Evolutionary conservation across 2,113 vertebrate genomes (phyloP).

Genomic region (Cyprinus carpio): DNA sequence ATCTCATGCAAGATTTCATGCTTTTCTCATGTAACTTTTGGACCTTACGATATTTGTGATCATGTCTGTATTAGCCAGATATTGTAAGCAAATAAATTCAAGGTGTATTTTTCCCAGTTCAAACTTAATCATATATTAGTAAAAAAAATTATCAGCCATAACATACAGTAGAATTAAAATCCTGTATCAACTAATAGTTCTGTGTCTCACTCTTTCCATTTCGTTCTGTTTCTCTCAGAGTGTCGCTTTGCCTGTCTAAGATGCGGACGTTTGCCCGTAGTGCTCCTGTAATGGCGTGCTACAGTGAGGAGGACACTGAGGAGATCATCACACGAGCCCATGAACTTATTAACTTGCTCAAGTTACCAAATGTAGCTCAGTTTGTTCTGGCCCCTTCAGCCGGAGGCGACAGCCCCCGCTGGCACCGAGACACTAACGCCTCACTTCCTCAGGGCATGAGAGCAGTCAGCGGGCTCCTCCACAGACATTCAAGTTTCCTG

Average conservation of each 20-base stretch:
- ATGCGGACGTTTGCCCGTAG: slow-evolving; percentile 80
- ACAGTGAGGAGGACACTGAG: slow-evolving; percentile 75
- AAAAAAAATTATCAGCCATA: not conserved
- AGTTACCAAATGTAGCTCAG: slow-evolving; percentile 90
- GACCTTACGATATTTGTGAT: too few relatives aligned
- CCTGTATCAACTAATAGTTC: not conserved
- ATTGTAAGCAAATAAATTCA: too few relatives aligned
- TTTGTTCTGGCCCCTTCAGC: slow-evolving; percentile 81
- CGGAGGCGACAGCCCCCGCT: slow-evolving; percentile 68
- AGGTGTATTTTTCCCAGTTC: too few relatives aligned
- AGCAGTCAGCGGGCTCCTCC: slow-evolving; percentile 79
- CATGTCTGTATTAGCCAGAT: too few relatives aligned
- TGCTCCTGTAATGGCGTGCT: slow-evolving; percentile 67
- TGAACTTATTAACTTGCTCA: slow-evolving; percentile 88
- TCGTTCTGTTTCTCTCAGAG: slow-evolving; percentile 68
- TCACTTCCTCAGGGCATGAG: slow-evolving; percentile 81
- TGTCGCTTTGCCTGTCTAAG: slow-evolving; percentile 91
- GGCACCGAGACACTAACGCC: slow-evolving; percentile 82
- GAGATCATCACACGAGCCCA: slow-evolving; percentile 82
- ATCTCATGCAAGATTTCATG: too few relatives aligned
- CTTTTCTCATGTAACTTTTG: too few relatives aligned
- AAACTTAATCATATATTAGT: too few relatives aligned
- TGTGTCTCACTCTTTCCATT: not conserved
- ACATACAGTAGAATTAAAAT: not conserved
- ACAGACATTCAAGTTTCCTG: slow-evolving; percentile 68